Evolutionary conservation across 1,140 invertebrate species (phyloP).

Genomic region (Radopholus similis): DNA sequence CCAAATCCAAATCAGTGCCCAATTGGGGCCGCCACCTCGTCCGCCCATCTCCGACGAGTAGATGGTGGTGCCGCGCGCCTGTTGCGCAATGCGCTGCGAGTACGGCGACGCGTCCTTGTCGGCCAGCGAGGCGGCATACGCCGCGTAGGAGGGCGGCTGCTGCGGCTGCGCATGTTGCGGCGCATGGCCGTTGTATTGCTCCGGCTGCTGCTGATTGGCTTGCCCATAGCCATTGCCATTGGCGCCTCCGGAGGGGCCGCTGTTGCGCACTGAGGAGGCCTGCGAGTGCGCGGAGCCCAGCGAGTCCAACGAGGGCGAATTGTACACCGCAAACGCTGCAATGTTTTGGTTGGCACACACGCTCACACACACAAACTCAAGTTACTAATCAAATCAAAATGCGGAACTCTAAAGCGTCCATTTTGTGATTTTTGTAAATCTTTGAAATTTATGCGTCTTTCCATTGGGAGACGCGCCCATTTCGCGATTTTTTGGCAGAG

Average conservation of each 20-base stretch:
- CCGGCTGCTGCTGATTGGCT: not conserved
- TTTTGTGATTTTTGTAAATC: too few species aligned
- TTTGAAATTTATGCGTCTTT: too few species aligned
- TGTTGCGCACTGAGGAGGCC: not conserved
- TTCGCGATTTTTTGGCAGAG: too few species aligned
- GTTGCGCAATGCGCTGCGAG: constrained; percentile 19
- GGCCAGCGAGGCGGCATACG: constrained; percentile 1
- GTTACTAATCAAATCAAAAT: not conserved
- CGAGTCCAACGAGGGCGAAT: constrained; percentile 11
- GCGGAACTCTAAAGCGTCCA: too few species aligned
- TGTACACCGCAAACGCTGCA: not conserved
- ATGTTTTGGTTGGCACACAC: not conserved
- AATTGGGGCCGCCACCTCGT: constrained; percentile 28
- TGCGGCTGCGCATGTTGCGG: constrained; percentile 1
- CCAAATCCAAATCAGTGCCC: not conserved
- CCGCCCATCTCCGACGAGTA: constrained; percentile 45
- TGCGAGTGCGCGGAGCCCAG: not conserved
- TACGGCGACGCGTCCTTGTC: constrained; percentile 22
- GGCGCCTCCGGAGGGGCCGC: not conserved
- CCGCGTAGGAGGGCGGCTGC: not conserved
- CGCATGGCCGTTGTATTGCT: not conserved
- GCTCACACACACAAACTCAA: not conserved
- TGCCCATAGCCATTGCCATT: not conserved
- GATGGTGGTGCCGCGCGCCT: constrained; percentile 33
- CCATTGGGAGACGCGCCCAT: too few species aligned